Evolutionary conservation across 2,797 vertebrate genomes (phyloP).

Genomic region (Lithobates sylvaticus): DNA sequence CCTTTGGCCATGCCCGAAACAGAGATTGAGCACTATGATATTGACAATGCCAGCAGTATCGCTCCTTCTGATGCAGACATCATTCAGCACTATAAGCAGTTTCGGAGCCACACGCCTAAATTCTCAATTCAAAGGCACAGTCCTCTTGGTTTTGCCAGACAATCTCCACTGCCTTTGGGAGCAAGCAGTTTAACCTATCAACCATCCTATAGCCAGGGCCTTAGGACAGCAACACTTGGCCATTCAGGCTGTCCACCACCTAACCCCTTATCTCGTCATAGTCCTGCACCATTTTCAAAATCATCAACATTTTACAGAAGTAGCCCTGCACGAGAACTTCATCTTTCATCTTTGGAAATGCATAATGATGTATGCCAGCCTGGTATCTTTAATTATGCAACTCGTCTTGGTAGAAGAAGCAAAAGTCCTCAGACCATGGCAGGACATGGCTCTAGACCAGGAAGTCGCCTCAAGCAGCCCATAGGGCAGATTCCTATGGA

Average conservation of each 20-base stretch:
- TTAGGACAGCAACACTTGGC: conserved; percentile 88
- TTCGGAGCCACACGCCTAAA: conserved; percentile 95
- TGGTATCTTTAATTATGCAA: conserved; percentile 90
- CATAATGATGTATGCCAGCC: conserved; percentile 88
- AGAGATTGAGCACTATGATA: conserved; percentile 96
- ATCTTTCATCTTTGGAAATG: conserved; percentile 88
- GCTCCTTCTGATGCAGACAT: conserved; percentile 96
- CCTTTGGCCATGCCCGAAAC: conserved; percentile 86
- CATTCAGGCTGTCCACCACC: conserved; percentile 90
- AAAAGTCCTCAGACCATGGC: conserved; percentile 95
- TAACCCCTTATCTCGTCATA: conserved; percentile 91
- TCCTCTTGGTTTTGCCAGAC: conserved; percentile 92
- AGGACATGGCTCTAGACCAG: conserved; percentile 84
- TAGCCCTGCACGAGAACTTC: conserved; percentile 92
- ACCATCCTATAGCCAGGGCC: conserved; percentile 85
- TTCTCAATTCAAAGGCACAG: conserved; percentile 98
- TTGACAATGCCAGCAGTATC: conserved; percentile 97
- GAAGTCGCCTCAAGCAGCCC: conserved; percentile 94
- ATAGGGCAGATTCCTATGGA: conserved; percentile 91
- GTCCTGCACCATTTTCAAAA: conserved; percentile 93
- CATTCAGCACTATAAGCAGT: conserved; percentile 97
- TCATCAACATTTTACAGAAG: conserved; percentile 91
- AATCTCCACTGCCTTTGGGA: conserved; percentile 92
- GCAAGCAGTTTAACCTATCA: conserved; percentile 95
- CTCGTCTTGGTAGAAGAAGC: conserved; percentile 92